phyloP scores from a whole-genome alignment of 2,888 invertebrate genomes.

The Linyphia triangularis region DNA sequence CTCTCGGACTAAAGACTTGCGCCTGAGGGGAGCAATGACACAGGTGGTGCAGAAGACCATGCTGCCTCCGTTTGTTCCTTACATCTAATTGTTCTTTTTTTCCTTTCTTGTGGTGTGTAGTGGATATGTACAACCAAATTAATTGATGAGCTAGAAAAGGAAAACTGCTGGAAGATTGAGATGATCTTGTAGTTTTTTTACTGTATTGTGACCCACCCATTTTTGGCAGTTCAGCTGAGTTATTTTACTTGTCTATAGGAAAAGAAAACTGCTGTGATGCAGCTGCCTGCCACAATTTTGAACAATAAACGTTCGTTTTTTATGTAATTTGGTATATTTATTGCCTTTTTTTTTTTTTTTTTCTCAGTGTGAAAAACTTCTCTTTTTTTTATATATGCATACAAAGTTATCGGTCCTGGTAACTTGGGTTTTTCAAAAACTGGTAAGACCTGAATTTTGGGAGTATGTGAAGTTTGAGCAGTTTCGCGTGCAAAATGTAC shows the following conservation, averaged over 20 bases:
- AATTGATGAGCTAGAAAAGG: constrained; percentile 40
- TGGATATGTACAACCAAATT: constrained; percentile 70
- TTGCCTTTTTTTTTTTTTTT: not conserved
- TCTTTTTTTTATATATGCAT: no score
- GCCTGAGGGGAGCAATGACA: constrained; percentile 71
- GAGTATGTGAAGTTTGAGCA: no score
- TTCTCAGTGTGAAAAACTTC: no score
- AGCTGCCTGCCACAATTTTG: constrained; percentile 69
- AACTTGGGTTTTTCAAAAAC: no score
- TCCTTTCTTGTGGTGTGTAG: constrained; percentile 52
- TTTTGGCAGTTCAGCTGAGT: constrained; percentile 64
- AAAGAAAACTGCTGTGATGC: constrained; percentile 67
- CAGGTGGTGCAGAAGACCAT: constrained; percentile 71
- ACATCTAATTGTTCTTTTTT: constrained; percentile 58
- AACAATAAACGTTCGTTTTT: constrained; percentile 74
- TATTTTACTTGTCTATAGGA: constrained; percentile 64
- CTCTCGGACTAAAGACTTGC: no score
- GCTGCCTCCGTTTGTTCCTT: constrained; percentile 43
- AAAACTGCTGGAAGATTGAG: constrained; percentile 56
- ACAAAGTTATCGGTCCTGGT: no score
- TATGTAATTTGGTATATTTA: constrained; percentile 40
- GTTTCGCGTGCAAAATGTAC: no score
- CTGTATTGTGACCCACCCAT: constrained; percentile 39
- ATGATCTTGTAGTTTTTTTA: constrained; percentile 69
- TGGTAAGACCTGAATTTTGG: no score